These are phyloP conservation scores for Lampropteryx suffumata DNA, from an alignment of 2,888 invertebrate species.

Conservation along the genomic window DNA sequence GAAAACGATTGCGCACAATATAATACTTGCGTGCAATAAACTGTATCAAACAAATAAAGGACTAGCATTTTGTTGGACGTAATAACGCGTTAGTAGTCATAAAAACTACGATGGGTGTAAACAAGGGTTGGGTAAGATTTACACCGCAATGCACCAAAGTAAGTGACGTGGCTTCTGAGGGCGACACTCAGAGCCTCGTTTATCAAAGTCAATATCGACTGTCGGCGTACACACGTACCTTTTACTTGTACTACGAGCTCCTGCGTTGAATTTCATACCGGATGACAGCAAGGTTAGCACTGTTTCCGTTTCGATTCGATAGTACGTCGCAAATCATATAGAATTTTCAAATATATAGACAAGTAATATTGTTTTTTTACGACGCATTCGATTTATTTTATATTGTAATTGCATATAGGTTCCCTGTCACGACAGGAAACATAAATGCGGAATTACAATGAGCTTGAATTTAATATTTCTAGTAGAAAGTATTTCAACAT, in stretches of 20 bases:
- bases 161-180: slow-evolving; percentile 76
- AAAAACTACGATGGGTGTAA: slow-evolving; percentile 75
- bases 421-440: too few relatives aligned
- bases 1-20: slow-evolving; percentile 54
- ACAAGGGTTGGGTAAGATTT: slow-evolving; percentile 71
- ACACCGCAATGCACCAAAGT: slow-evolving; percentile 79
- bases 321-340: too few relatives aligned
- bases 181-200: slow-evolving; percentile 76
- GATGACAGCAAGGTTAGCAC: slow-evolving; percentile 21
- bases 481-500: too few relatives aligned
- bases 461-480: too few relatives aligned
- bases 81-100: slow-evolving; percentile 72
- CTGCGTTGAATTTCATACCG: slow-evolving; percentile 4
- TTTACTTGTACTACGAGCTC: slow-evolving; percentile 45
- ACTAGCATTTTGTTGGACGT: slow-evolving; percentile 62
- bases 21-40: slow-evolving; percentile 64
- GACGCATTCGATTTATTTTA: too few relatives aligned
- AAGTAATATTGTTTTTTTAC: too few relatives aligned
- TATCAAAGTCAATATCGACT: slow-evolving; percentile 82
- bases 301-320: too few relatives aligned
- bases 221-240: slow-evolving; percentile 67
- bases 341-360: too few relatives aligned
- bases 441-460: too few relatives aligned
- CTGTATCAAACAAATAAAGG: slow-evolving; percentile 69
- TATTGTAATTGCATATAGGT: too few relatives aligned